These are phyloP conservation scores for Pogoniulus pusillus DNA, from an alignment of 2,797 vertebrate genomes.

Conservation along the genomic window DNA sequence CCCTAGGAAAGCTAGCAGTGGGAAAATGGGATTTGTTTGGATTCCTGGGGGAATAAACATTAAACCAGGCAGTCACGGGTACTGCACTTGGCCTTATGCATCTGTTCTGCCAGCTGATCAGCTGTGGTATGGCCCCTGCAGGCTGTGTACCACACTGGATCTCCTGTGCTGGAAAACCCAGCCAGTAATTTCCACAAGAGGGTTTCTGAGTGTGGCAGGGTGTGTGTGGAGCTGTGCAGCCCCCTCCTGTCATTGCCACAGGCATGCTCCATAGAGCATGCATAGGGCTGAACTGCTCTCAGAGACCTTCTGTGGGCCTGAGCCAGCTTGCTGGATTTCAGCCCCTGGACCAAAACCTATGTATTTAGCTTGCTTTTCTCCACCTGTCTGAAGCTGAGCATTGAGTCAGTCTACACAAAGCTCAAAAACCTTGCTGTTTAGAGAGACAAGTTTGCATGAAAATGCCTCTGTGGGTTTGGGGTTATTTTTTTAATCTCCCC, in stretches of 20 bases:
- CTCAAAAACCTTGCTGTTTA: not conserved
- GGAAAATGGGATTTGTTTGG: slow-evolving; percentile 14
- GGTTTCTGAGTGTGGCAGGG: not conserved
- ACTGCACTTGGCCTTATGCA: not conserved
- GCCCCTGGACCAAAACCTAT: not conserved
- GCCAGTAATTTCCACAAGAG: not conserved
- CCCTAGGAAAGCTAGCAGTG: not conserved
- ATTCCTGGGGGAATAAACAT: slow-evolving; percentile 7
- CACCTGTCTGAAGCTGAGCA: not conserved
- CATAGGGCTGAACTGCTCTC: not conserved
- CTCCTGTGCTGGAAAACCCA: not conserved
- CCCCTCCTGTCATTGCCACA: not conserved
- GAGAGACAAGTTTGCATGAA: not conserved
- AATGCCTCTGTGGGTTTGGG: not conserved
- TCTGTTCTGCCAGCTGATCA: not conserved
- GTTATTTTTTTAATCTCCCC: too few relatives aligned
- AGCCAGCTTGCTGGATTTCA: not conserved
- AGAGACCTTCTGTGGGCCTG: too few relatives aligned
- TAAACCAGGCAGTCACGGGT: not conserved
- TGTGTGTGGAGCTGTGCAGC: not conserved
- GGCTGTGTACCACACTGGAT: not conserved
- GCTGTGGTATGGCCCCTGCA: not conserved
- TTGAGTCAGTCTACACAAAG: not conserved
- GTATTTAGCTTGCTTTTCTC: not conserved
- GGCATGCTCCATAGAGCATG: not conserved